Evolutionary conservation across 2,888 invertebrate species (phyloP).

Genomic region (Thymelicus lineola): DNA sequence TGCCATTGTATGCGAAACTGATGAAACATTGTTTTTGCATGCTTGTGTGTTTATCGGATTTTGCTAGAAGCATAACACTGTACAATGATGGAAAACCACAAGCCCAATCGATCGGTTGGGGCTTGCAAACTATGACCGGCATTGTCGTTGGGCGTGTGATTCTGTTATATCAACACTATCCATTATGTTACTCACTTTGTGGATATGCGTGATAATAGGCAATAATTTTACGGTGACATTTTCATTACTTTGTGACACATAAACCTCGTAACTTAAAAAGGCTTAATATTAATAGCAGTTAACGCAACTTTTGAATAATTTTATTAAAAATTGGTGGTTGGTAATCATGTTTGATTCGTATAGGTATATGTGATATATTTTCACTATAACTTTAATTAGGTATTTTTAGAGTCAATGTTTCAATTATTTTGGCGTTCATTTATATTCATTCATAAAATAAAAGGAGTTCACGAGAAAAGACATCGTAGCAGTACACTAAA

Average conservation of each 20-base stretch:
- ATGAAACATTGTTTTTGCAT: too few species aligned
- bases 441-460: too few species aligned
- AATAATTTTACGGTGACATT: not conserved
- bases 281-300: too few species aligned
- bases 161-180: not conserved
- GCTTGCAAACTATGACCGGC: not conserved
- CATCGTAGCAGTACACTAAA: too few species aligned
- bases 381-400: too few species aligned
- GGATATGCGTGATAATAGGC: not conserved
- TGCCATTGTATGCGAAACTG: too few species aligned
- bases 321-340: not conserved
- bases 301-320: too few species aligned
- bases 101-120: constrained; percentile 19
- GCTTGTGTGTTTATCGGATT: not conserved
- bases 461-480: too few species aligned
- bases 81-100: constrained; percentile 15
- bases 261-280: too few species aligned
- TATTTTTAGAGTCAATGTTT: too few species aligned
- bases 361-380: not conserved
- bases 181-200: too few species aligned
- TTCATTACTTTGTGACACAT: not conserved
- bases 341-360: not conserved
- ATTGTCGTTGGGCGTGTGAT: not conserved
- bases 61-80: not conserved
- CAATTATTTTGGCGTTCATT: too few species aligned